A percentile compares a stretch with the other conserved stretches of the same genome.
Evolutionary conservation across 1,140 invertebrate genomes (phyloP).

Genomic region (Drosophila lini): DNA sequence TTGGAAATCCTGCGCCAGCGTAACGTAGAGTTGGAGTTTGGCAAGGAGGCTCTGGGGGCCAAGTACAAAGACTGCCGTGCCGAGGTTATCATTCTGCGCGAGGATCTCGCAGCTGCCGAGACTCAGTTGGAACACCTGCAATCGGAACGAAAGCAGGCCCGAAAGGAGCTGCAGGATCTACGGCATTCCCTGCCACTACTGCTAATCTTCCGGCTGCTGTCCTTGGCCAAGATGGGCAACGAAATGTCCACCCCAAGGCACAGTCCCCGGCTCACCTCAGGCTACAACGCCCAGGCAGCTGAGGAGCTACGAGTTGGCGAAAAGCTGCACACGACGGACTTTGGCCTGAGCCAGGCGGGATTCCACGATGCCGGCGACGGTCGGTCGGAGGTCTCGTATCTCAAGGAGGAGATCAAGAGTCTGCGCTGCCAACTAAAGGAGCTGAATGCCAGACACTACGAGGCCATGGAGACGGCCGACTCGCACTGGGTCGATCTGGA

Average conservation of each 20-base stretch:
- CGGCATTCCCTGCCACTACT: constrained; percentile 88
- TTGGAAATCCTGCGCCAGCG: constrained; percentile 81
- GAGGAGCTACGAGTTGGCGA: constrained; percentile 39
- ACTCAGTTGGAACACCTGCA: constrained; percentile 86
- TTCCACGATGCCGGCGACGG: constrained; percentile 41
- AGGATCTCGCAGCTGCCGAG: constrained; percentile 85
- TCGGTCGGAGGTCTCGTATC: constrained; percentile 60
- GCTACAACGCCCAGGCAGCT: constrained; percentile 69
- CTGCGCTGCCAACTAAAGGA: constrained; percentile 86
- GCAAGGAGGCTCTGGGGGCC: constrained; percentile 75
- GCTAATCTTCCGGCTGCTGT: constrained; percentile 85
- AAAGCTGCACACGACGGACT: not conserved
- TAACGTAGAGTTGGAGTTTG: constrained; percentile 85
- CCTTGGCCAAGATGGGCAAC: constrained; percentile 65
- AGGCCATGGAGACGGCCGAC: constrained; percentile 90
- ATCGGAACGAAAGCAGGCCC: constrained; percentile 86
- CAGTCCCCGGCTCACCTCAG: constrained; percentile 16
- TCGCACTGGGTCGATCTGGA: constrained; percentile 90
- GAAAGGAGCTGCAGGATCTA: constrained; percentile 87
- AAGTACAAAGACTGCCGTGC: constrained; percentile 85
- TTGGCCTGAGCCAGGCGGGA: not conserved
- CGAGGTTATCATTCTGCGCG: constrained; percentile 83
- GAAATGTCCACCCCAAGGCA: constrained; percentile 33
- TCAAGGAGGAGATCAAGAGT: constrained; percentile 82
- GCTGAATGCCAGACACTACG: constrained; percentile 88